Evolutionary conservation across 2,113 vertebrate genomes (phyloP).

Genomic region (Argyrosomus japonicus): DNA sequence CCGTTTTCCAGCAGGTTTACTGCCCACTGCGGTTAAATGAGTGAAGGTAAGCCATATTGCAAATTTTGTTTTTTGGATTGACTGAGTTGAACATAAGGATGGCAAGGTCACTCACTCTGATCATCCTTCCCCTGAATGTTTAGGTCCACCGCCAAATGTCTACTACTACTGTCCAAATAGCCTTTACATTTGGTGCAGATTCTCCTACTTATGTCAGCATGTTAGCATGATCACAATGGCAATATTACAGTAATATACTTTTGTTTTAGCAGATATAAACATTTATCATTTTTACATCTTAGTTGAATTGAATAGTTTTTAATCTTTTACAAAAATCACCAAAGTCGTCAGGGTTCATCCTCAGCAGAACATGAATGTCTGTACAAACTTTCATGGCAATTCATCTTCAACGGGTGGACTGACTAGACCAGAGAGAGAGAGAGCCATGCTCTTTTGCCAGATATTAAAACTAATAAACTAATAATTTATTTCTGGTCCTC

Average conservation of each 20-base stretch:
- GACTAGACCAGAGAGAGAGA: no score
- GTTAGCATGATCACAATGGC: background rate
- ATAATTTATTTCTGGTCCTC: no score
- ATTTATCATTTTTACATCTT: background rate
- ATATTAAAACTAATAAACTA: no score
- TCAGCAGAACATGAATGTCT: background rate
- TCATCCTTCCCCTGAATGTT: no score
- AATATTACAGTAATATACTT: background rate
- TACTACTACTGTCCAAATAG: background rate
- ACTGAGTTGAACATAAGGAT: background rate
- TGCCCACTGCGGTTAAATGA: background rate
- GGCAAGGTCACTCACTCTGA: background rate
- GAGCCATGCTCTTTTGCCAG: no score
- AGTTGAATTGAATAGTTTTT: no score
- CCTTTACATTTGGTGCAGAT: background rate
- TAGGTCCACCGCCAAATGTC: background rate
- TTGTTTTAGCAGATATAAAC: background rate
- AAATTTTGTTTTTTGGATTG: background rate
- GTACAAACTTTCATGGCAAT: background rate
- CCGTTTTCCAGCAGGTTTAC: conserved; percentile 37
- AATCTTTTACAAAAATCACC: no score
- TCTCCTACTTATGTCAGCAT: background rate
- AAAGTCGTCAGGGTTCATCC: background rate
- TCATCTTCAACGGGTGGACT: no score
- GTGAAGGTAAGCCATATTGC: background rate